Base-by-base conservation (phyloP, 2,113 vertebrate species). In the Hepsetus odoe region DNA sequence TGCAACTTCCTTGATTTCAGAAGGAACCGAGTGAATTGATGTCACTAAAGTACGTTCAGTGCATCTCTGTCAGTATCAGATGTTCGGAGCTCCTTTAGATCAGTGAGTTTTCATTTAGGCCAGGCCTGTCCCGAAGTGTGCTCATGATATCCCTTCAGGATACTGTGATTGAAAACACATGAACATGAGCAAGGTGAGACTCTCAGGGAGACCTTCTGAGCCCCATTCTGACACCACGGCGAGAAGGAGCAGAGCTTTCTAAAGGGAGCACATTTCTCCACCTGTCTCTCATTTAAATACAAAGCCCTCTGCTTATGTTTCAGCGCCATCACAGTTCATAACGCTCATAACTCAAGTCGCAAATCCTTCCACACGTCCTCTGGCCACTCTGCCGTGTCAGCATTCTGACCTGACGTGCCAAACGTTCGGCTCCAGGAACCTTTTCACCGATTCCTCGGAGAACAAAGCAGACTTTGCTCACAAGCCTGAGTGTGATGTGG, bases 131-230 rank as follows among this genome's bases (percentile, higher is more conserved):
- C 42, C 16, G 5, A 44, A 44, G 42, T 44, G 18, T 20, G 28
- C 64, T 10, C 32, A 28, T 49, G 26, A 46, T 77, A 72, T 67
- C 58, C 28, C 68, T 74, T 79, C 7, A 22, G 7, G 12, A 13
- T 72, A 68, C 59, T 71, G 69, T 51, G 24, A 80, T 80, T 80
- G 59, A 71, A 68, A 80, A 40, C 73, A 80, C 56, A 69, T 56
- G 71, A 76, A 66, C 69, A 64, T 49, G 65, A 75, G 61, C 74
- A 69, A 26, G 3, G 51, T 40, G 46, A 49, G 46, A 49, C 46
- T 49, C 46, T 49, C 16, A 49, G 14, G 46, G 46, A 46, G 44
- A 16, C 44, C 14, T 5, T 46, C 1, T 16, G 5, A 46, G 44
- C 14, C 44, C 14, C 44, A 16, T 16, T 46, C 44, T 46, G 44